Evolutionary conservation across 2,888 invertebrate species (phyloP).

Genomic region (Andrena bucephala): DNA sequence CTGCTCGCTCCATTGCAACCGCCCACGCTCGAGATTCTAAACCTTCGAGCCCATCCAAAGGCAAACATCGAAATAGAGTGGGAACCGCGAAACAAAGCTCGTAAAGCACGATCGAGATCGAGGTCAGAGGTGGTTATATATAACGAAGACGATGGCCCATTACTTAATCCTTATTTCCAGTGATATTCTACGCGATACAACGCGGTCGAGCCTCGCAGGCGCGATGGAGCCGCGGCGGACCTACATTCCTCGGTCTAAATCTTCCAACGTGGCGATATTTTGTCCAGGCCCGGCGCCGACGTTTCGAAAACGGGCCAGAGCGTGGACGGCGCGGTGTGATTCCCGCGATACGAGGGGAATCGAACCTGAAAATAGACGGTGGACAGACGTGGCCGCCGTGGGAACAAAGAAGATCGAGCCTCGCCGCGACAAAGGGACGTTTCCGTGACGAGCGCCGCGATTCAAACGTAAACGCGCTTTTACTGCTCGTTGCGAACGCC

Average conservation of each 20-base stretch:
- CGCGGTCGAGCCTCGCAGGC: background rate
- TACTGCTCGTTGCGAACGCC: background rate
- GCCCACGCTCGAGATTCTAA: conserved; percentile 13
- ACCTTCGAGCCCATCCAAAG: conserved; percentile 9
- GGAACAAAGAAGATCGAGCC: conserved; percentile 26
- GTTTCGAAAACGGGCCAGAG: conserved; percentile 18
- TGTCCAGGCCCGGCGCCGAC: conserved; percentile 34
- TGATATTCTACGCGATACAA: conserved; percentile 10
- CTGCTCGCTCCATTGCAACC: background rate
- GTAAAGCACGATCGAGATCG: conserved; percentile 58
- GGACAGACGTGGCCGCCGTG: background rate
- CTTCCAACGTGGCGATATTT: conserved; percentile 16
- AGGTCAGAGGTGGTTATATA: conserved; percentile 59
- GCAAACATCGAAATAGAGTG: conserved; percentile 14
- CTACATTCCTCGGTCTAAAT: conserved; percentile 26
- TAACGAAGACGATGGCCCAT: conserved; percentile 30
- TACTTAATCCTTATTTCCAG: conserved; percentile 73
- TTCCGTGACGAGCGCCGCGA: background rate
- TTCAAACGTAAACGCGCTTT: background rate
- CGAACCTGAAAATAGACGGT: conserved; percentile 25
- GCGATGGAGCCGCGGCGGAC: conserved; percentile 10
- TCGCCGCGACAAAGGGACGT: conserved; percentile 5
- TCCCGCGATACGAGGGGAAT: conserved; percentile 19
- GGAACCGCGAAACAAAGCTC: conserved; percentile 9
- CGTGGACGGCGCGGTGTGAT: background rate